Conservation (phyloP, 2,888 invertebrate species). For the Deroplatys truncata region DNA sequence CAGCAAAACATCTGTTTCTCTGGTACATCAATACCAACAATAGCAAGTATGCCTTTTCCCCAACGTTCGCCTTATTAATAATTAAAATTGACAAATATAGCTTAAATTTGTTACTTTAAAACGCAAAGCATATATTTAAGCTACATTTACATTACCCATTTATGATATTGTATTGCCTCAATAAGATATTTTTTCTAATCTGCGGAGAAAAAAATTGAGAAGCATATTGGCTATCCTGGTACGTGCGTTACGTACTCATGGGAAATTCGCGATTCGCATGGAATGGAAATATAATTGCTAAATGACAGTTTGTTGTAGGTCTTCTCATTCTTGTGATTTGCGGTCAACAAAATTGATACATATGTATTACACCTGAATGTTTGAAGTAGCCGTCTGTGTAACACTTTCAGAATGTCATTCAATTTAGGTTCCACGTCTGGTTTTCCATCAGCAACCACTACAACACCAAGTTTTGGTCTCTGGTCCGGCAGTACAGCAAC, state of each 20-base stretch:
- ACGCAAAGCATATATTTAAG: too few species aligned
- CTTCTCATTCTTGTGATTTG: background rate
- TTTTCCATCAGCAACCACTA: conserved; percentile 50
- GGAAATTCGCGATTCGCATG: background rate
- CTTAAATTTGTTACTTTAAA: too few species aligned
- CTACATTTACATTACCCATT: too few species aligned
- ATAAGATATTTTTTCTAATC: too few species aligned
- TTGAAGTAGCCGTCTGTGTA: background rate
- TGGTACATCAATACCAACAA: background rate
- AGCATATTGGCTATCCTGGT: background rate
- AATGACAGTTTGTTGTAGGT: too few species aligned
- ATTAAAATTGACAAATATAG: too few species aligned
- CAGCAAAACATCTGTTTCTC: too few species aligned
- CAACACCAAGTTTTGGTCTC: conserved; percentile 49
- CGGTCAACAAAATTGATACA: background rate
- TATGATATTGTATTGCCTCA: too few species aligned
- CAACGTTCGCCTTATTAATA: too few species aligned
- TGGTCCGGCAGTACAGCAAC: conserved; percentile 41
- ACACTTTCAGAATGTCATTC: conserved; percentile 37
- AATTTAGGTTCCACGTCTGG: conserved; percentile 35
- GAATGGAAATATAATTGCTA: background rate
- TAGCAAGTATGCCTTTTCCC: too few species aligned
- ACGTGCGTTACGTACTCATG: background rate
- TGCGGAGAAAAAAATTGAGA: too few species aligned
- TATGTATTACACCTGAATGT: background rate